Evolutionary conservation across 2,797 vertebrate genomes (phyloP), one percentile per base, ranked within the genome.

Genomic region (Hapalemur alaotrensis): DNA sequence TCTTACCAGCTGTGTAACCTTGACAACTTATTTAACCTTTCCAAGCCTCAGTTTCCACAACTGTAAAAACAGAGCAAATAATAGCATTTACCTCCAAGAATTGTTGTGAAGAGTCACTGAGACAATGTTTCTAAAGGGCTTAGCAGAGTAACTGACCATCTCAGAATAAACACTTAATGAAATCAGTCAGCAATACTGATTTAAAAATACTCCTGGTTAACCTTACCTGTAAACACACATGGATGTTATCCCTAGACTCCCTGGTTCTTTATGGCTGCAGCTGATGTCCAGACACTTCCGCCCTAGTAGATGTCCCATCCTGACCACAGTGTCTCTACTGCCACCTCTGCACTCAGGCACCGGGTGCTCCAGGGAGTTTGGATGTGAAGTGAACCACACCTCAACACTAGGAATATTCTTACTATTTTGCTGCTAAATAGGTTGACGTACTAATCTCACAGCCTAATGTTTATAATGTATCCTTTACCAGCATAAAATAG

Each of bases 41-140:
- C 48, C 69, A 87, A 85, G 61, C 73, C 72, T 91, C 93, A 86
- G 72, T 95, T 95, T 95, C 92, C 78, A 93, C 69, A 61, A 25
- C 15, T 54, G 35, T 73, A 50, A 79, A 96, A 92, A 20, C 3
- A 63, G 70, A 43, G 23, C 63, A 82, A 80, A 92, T 57, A 54
- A 73, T 4, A 92, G 25, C 83, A 57, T 59, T 92, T 82, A 50
- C 18, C 72, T 61, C 50, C 70, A 69, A 73, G 30, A 75, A 89
- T 17, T 57, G 4, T 30, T 82, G 14, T 57, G 46, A 90, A 87
- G 41, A 70, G 17, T 35, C 81, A 88, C 67, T 22, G 32, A 84
- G 69, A 57, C 10, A 22, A 15, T 32, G 14, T 22, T 94, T 81
- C 81, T 70, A 67, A 86, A 79, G 48, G 32, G 28, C n/a, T 72